Percentiles rank a stretch among this genome's conserved stretches.
Evolutionary conservation across 1,140 invertebrate genomes (phyloP).

Genomic region (Doryteuthis pealeii): DNA sequence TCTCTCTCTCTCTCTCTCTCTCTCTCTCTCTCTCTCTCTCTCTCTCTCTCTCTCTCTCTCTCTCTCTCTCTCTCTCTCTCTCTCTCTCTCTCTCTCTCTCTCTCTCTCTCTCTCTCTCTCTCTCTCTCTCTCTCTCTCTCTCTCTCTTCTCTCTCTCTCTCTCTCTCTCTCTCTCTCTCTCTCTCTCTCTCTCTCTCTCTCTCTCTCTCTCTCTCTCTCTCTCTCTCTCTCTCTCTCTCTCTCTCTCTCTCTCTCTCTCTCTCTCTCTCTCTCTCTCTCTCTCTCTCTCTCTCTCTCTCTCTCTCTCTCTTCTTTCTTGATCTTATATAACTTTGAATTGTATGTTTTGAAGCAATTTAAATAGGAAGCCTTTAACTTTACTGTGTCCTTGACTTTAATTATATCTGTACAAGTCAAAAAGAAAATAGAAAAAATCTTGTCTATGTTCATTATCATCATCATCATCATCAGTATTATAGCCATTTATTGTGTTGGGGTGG

Average conservation of each 20-base stretch:
- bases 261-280: neutral
- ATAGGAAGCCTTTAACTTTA: too few relatives aligned
- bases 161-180: neutral
- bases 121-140: neutral
- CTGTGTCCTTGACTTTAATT: too few relatives aligned
- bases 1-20: slow-evolving; percentile 8
- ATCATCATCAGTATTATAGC: too few relatives aligned
- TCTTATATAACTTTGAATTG: too few relatives aligned
- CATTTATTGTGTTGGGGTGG: too few relatives aligned
- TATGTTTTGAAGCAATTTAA: too few relatives aligned
- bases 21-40: neutral
- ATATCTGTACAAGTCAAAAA: too few relatives aligned
- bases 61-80: neutral
- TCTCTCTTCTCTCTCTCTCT: neutral
- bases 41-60: slow-evolving; percentile 7
- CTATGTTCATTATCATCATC: too few relatives aligned
- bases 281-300: neutral
- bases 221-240: slow-evolving; percentile 7
- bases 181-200: neutral
- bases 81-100: neutral
- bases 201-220: neutral
- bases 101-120: neutral
- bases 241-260: neutral
- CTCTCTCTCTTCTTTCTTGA: neutral
- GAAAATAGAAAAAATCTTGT: too few relatives aligned